Conservation (phyloP, 1,140 invertebrate genomes). For the Bicyclus anynana region DNA sequence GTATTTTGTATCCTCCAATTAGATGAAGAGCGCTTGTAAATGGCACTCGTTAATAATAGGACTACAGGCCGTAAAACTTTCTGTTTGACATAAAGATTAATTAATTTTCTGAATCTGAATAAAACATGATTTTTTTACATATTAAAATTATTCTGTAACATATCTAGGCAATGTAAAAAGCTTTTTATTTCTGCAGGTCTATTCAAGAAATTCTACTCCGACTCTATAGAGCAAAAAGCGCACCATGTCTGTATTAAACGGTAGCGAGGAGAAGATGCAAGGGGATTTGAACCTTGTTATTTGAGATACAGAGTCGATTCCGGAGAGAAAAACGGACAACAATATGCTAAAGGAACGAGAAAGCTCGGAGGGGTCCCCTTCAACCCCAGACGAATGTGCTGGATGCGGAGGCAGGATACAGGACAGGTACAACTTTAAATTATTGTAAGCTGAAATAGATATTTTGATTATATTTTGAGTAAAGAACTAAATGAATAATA, state of each 20-base stretch:
- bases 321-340: constrained; percentile 42
- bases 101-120: too few relatives aligned
- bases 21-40: too few relatives aligned
- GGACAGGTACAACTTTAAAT: constrained; percentile 52
- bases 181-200: constrained; percentile 16
- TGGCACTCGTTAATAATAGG: too few relatives aligned
- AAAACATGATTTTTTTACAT: too few relatives aligned
- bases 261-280: constrained; percentile 28
- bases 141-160: not conserved
- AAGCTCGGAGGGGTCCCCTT: constrained; percentile 60
- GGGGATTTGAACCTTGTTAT: constrained; percentile 57
- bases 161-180: too few relatives aligned
- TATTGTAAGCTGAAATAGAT: too few relatives aligned
- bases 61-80: too few relatives aligned
- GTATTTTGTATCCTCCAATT: too few relatives aligned
- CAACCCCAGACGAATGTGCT: constrained; percentile 67
- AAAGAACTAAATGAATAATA: too few relatives aligned
- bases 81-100: too few relatives aligned
- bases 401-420: constrained; percentile 73
- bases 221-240: constrained; percentile 32
- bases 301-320: constrained; percentile 56
- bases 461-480: too few relatives aligned
- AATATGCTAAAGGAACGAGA: constrained; percentile 73
- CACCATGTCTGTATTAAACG: constrained; percentile 46
- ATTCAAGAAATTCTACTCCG: constrained; percentile 28